These are phyloP conservation scores for Callorhinus ursinus DNA, from an alignment of 2,113 vertebrate species.

Conservation along the genomic window DNA sequence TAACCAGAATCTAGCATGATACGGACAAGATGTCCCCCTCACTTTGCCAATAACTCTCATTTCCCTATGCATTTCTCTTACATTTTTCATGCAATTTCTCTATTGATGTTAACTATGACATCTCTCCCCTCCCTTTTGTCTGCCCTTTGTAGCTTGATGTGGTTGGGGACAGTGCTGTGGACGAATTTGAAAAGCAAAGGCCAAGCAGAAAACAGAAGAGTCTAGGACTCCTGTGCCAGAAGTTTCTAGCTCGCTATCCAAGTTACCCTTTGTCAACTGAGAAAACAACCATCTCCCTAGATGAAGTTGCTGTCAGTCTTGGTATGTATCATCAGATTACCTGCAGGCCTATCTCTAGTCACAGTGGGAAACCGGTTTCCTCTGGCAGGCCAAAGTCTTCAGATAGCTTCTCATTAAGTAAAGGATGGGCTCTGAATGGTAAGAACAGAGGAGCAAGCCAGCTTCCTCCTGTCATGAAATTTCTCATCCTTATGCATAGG, in stretches of 20 bases:
- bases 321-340: constrained; percentile 85
- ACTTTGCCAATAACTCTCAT: not conserved
- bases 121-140: constrained; percentile 34
- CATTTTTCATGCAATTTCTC: not conserved
- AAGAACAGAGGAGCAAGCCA: not conserved
- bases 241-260: constrained; percentile 96
- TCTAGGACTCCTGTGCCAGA: constrained; percentile 95
- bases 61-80: not conserved
- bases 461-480: not conserved
- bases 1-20: not conserved
- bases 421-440: not conserved
- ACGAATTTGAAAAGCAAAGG: constrained; percentile 91
- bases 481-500: not conserved
- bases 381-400: not conserved
- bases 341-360: not conserved
- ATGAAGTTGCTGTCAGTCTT: constrained; percentile 94
- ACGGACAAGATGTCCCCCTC: not conserved
- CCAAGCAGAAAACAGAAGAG: constrained; percentile 98
- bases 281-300: constrained; percentile 94
- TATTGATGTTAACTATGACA: not conserved
- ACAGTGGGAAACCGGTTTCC: not conserved
- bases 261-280: constrained; percentile 91
- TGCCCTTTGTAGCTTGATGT: constrained; percentile 78
- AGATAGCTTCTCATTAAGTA: not conserved
- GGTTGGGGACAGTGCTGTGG: constrained; percentile 85